Evolutionary conservation across 2,113 vertebrate genomes (phyloP).

Genomic region (Pelecanus crispus): DNA sequence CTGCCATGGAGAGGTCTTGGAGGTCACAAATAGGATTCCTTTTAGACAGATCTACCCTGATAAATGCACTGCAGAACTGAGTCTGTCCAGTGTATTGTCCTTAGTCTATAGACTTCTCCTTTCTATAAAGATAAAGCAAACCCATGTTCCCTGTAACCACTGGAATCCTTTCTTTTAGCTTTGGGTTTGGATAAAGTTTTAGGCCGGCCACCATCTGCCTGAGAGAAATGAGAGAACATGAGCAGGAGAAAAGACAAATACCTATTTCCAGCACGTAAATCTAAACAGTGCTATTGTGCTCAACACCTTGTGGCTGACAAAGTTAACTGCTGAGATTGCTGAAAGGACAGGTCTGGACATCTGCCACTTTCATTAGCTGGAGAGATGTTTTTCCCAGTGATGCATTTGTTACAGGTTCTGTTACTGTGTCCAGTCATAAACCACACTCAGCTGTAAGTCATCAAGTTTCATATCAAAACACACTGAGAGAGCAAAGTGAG

Average conservation of each 20-base stretch:
- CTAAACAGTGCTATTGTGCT: background rate
- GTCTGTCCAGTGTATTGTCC: background rate
- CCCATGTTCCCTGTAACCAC: background rate
- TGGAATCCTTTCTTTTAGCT: background rate
- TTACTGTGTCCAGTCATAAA: background rate
- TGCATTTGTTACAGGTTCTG: background rate
- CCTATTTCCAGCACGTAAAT: background rate
- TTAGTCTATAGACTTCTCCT: background rate
- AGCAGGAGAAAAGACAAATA: background rate
- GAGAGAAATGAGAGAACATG: background rate
- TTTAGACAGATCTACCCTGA: background rate
- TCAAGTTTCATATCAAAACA: background rate
- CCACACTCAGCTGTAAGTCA: background rate
- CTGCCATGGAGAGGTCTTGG: background rate
- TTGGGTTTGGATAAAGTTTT: background rate
- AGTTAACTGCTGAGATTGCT: background rate
- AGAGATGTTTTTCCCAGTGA: background rate
- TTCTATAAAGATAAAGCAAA: background rate
- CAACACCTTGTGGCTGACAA: conserved; percentile 19
- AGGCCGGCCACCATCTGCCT: background rate
- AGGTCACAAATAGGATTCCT: background rate
- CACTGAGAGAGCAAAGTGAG: background rate
- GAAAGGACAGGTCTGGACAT: background rate
- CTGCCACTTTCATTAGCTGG: conserved; percentile 22
- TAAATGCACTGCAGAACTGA: background rate